Conservation (phyloP, 92 coral and sea anemone genomes). For the Porites evermanni region DNA sequence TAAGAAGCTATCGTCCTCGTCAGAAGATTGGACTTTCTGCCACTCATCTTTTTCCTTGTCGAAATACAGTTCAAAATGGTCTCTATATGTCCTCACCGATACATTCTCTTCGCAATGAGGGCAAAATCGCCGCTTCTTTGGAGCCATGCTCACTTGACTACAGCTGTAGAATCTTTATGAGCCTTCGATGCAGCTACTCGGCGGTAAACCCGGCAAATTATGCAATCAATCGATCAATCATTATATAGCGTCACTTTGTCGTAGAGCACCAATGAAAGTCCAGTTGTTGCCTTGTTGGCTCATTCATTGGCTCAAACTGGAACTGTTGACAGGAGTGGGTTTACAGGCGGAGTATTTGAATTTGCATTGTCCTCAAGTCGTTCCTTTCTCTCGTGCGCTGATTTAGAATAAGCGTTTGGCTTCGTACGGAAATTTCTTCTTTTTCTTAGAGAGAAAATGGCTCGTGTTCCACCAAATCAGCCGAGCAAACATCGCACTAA, state of each 20-base stretch:
- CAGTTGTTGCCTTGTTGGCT: neutral
- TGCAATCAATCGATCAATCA: neutral
- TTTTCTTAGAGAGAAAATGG: slow-evolving; percentile 2
- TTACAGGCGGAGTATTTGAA: slow-evolving; percentile 6
- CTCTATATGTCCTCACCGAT: neutral
- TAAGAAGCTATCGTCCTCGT: slow-evolving; percentile 1
- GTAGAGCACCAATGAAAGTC: slow-evolving; percentile 2
- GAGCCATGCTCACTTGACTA: neutral
- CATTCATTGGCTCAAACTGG: neutral
- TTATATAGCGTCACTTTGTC: neutral
- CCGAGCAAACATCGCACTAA: slow-evolving; percentile 5
- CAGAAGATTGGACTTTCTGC: neutral
- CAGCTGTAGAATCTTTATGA: neutral
- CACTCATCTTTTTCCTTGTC: slow-evolving; percentile 2
- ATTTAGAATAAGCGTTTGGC: neutral
- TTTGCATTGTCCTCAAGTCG: neutral
- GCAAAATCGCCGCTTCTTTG: slow-evolving; percentile 8
- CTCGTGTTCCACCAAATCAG: slow-evolving; percentile 10
- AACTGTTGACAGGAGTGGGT: slow-evolving; percentile 1
- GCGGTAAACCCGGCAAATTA: neutral
- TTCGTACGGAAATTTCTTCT: neutral
- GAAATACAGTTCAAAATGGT: neutral
- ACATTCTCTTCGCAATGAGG: neutral
- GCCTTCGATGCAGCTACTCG: neutral
- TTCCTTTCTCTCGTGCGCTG: neutral